Percentiles rank a stretch among this genome's conserved stretches.
Conservation (phyloP, 1,140 invertebrate genomes). For the Leptinotarsa undecemlineata region DNA sequence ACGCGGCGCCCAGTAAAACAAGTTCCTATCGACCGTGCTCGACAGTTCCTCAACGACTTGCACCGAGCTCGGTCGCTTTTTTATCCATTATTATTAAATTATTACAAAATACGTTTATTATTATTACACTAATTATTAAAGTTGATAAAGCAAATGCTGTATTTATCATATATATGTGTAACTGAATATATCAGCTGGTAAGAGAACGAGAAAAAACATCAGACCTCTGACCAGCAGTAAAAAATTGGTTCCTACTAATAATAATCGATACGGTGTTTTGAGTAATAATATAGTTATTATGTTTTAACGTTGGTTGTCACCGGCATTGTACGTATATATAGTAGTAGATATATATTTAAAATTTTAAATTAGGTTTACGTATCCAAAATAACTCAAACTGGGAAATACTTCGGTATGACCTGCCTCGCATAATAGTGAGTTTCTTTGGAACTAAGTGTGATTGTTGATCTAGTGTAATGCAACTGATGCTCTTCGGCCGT, state of each 20-base stretch:
- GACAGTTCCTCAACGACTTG: slow-evolving; percentile 52
- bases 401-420: slow-evolving; percentile 66
- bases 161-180: slow-evolving; percentile 56
- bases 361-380: slow-evolving; percentile 62
- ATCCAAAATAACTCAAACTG: slow-evolving; percentile 72
- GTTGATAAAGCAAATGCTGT: slow-evolving; percentile 54
- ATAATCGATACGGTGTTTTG: slow-evolving; percentile 57
- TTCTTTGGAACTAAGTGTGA: slow-evolving; percentile 73
- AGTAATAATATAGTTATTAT: slow-evolving; percentile 57
- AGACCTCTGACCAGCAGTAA: slow-evolving; percentile 57
- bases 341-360: slow-evolving; percentile 57
- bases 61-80: slow-evolving; percentile 51
- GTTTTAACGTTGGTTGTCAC: slow-evolving; percentile 56
- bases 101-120: slow-evolving; percentile 55
- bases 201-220: slow-evolving; percentile 30
- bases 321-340: slow-evolving; percentile 57
- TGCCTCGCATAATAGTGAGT: slow-evolving; percentile 72
- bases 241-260: slow-evolving; percentile 60
- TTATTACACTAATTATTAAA: slow-evolving; percentile 54
- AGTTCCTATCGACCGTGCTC: slow-evolving; percentile 62
- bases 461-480: slow-evolving; percentile 60
- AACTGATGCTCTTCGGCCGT: slow-evolving; percentile 37
- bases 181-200: slow-evolving; percentile 54
- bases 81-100: slow-evolving; percentile 56
- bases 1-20: slow-evolving; percentile 65